These are phyloP conservation scores for Pseudococcus longispinus DNA, from an alignment of 2,888 invertebrate species.

Conservation along the genomic window DNA sequence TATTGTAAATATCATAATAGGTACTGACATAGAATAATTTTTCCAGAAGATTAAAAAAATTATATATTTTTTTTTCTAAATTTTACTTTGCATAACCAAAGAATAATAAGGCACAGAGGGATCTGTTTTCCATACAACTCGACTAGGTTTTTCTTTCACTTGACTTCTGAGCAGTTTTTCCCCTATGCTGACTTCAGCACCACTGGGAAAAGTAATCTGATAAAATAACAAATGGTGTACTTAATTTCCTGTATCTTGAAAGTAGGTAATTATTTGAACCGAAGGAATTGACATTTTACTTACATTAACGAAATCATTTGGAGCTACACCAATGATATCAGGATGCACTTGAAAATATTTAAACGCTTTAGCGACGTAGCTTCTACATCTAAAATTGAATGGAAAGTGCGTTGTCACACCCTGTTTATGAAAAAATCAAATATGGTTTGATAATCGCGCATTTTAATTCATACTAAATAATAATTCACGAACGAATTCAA, in stretches of 20 bases:
- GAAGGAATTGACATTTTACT: background rate
- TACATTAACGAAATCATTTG: background rate
- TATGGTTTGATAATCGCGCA: background rate
- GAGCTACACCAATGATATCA: conserved; percentile 2
- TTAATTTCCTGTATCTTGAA: background rate
- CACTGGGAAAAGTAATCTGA: conserved; percentile 18
- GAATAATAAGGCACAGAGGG: background rate
- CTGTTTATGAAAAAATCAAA: background rate
- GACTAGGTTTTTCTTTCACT: conserved; percentile 12
- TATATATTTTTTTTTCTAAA: too few relatives aligned
- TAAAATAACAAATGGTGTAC: background rate
- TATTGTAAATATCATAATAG: too few relatives aligned
- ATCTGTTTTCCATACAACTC: conserved; percentile 7
- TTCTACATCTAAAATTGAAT: conserved; percentile 19
- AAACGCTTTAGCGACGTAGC: background rate
- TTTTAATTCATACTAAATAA: background rate
- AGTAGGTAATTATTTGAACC: too few relatives aligned
- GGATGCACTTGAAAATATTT: conserved; percentile 6
- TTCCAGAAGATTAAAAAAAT: too few relatives aligned
- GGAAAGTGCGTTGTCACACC: background rate
- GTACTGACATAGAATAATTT: too few relatives aligned
- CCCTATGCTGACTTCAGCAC: background rate
- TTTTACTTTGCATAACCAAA: conserved; percentile 1
- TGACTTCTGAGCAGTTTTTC: background rate
- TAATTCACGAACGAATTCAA: background rate